A percentile compares a stretch with the other conserved stretches of the same genome.
Evolutionary conservation across 2,113 vertebrate genomes (phyloP).

Genomic region (Lophura nycthemera): DNA sequence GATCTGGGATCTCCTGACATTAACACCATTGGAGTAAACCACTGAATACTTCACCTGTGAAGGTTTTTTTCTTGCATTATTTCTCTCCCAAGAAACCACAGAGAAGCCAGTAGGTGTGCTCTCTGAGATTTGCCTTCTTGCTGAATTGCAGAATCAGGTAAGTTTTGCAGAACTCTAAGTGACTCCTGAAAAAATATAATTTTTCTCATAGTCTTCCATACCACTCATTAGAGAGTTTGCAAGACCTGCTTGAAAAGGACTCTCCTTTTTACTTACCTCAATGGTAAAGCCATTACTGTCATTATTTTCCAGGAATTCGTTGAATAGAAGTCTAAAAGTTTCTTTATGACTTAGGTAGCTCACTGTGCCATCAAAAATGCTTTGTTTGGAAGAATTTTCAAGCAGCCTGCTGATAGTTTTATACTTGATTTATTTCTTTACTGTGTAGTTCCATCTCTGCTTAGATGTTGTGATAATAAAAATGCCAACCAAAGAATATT

Average conservation of each 20-base stretch:
- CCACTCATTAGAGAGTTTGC: background rate
- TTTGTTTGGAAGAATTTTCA: constrained; percentile 34
- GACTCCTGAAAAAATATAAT: background rate
- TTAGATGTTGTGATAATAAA: constrained; percentile 57
- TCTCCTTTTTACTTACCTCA: background rate
- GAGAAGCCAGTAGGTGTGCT: background rate
- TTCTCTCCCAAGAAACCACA: background rate
- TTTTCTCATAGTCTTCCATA: background rate
- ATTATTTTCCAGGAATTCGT: constrained; percentile 17
- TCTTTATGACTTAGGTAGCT: constrained; percentile 7
- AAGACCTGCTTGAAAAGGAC: constrained; percentile 7
- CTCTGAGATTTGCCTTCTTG: background rate
- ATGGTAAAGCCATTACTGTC: constrained; percentile 19
- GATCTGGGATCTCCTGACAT: background rate
- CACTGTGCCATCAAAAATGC: constrained; percentile 29
- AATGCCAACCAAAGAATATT: constrained; percentile 12
- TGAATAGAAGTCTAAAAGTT: constrained; percentile 35
- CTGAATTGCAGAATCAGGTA: background rate
- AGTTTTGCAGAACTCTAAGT: background rate
- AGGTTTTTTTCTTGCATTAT: background rate
- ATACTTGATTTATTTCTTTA: constrained; percentile 55
- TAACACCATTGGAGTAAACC: background rate
- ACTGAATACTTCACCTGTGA: background rate
- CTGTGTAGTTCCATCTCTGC: constrained; percentile 21
- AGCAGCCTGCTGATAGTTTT: constrained; percentile 41